Conservation (phyloP, 2,113 vertebrate genomes). For the Crotalus tigris region DNA sequence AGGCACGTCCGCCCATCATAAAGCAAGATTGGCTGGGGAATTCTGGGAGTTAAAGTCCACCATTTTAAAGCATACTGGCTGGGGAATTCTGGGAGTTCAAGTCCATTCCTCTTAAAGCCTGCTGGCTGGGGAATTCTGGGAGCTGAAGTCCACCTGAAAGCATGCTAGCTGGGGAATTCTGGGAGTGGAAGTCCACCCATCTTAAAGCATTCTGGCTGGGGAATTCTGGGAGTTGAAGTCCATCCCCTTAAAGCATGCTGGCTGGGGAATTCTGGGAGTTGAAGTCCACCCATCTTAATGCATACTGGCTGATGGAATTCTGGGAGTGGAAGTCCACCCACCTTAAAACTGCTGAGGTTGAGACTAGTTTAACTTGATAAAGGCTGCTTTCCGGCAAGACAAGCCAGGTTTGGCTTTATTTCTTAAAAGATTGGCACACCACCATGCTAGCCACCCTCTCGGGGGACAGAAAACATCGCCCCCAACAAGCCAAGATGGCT, state of each 20-base stretch:
- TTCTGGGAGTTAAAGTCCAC: background rate
- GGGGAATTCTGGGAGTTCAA: background rate
- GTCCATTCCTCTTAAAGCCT: background rate
- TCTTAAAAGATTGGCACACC: background rate
- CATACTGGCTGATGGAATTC: background rate
- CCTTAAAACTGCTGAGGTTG: background rate
- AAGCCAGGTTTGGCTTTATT: background rate
- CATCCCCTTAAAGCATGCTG: background rate
- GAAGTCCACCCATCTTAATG: no score
- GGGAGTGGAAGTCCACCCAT: background rate
- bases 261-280: background rate
- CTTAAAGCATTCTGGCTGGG: background rate
- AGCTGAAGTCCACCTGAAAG: no score
- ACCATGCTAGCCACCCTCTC: background rate
- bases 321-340: background rate
- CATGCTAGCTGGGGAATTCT: background rate
- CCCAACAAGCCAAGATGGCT: background rate
- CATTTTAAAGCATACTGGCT: no score
- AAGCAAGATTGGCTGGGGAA: background rate
- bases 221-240: background rate
- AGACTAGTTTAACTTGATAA: background rate
- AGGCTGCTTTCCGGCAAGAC: background rate
- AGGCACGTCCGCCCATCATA: no score
- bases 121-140: background rate
- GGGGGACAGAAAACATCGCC: background rate